Base-by-base conservation (phyloP, 2,888 invertebrate species). In the Tachina lurida region DNA sequence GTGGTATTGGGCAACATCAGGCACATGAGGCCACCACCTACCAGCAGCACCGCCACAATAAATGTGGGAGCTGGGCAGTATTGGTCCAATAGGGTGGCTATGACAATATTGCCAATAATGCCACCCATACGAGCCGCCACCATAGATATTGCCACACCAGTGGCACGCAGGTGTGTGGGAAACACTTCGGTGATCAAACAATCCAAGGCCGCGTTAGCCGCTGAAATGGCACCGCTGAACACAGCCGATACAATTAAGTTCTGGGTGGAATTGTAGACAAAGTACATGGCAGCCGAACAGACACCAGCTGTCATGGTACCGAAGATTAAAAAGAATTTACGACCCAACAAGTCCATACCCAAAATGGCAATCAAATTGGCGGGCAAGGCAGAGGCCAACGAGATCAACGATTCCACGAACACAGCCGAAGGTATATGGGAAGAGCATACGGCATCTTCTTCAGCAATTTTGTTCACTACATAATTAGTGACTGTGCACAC, bases 11-110 rank as follows among this genome's bases (percentile, higher is more conserved):
- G 98, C 93, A 98, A 94, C 93, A 96, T 95, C 90, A 98, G 95
- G 93, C 97, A 97, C 94, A 97, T 95, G 87, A 98, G 94, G 84
- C 98, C 98, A 91, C 98, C 98, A 90, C 97, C 95, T 89, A 96
- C 96, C 87, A 98, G 94, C 87, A 98, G 95, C 45, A 94, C 95
- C 87, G 98, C 97, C 68, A 98, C 97, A 88, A 98, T 96, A 93
- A 98, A 97, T 88, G 98, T 97, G 74, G 98, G 98, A 87, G 98
- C 96, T 52, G 97, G 97, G 93, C 98, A 98, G 93, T 97, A 97
- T 88, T 95, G 94, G 93, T 98, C 97, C 88, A 98, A 94, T 76
- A 98, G 94, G 86, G 96, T 95, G 43, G 98, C 98, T 90, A 98
- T 98, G 83, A 97, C 96, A 89, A 98, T 93, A 87, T 93, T 93